phyloP scores from a whole-genome alignment of 2,113 vertebrate species.

The Junco hyemalis region DNA sequence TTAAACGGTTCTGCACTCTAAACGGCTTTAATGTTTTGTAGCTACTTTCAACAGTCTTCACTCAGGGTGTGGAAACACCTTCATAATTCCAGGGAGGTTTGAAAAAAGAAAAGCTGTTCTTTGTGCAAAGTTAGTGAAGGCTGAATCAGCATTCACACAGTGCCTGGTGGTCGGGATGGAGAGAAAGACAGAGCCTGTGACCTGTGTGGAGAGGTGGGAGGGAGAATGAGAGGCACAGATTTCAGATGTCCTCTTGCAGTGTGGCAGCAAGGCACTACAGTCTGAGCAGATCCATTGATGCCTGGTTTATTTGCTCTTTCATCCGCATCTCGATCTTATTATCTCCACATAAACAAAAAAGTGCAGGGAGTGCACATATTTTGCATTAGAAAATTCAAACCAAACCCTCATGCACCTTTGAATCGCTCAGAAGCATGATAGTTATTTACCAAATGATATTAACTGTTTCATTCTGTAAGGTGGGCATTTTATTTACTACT shows the following conservation, averaged over 20 bases:
- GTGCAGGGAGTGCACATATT: accelerated
- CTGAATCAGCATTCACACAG: background rate
- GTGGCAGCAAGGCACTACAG: background rate
- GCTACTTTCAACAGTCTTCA: background rate
- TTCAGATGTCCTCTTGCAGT: background rate
- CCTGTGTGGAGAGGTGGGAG: background rate
- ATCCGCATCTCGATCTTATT: background rate
- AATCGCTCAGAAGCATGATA: background rate
- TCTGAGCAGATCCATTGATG: background rate
- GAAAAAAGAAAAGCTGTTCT: background rate
- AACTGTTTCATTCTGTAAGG: background rate
- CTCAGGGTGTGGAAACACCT: background rate
- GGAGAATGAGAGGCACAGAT: background rate
- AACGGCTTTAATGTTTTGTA: background rate
- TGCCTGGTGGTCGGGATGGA: background rate
- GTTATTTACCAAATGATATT: background rate
- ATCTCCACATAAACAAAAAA: background rate
- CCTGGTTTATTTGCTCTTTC: background rate
- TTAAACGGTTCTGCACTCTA: background rate
- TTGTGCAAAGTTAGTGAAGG: background rate
- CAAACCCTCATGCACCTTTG: background rate
- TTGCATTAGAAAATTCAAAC: background rate
- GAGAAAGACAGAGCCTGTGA: background rate
- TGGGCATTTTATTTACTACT: background rate
- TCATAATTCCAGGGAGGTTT: background rate